Evolutionary conservation across 2,797 vertebrate genomes (phyloP).

Genomic region (Linurgus olivaceus): DNA sequence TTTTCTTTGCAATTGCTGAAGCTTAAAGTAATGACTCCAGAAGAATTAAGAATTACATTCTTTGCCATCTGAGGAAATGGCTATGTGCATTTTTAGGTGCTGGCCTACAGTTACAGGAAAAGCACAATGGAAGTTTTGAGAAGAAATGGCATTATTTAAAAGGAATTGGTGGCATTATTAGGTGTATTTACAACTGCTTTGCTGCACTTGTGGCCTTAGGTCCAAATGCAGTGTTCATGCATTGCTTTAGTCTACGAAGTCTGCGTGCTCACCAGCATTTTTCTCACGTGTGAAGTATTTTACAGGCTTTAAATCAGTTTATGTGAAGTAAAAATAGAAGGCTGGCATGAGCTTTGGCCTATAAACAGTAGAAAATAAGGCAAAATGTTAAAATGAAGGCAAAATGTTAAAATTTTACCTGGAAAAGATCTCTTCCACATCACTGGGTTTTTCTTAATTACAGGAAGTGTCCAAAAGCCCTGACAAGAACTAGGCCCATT

Average conservation of each 20-base stretch:
- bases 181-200: neutral
- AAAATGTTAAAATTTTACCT: neutral
- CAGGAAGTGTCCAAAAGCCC: neutral
- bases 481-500: neutral
- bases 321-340: neutral
- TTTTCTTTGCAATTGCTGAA: neutral
- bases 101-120: neutral
- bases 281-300: neutral
- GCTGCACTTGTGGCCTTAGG: neutral
- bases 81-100: neutral
- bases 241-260: neutral
- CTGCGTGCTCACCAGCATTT: neutral
- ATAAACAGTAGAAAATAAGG: neutral
- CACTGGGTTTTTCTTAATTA: neutral
- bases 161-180: neutral
- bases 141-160: neutral
- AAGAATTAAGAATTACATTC: neutral
- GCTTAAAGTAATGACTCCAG: neutral
- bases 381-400: neutral
- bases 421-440: neutral
- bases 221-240: neutral
- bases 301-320: neutral
- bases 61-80: neutral
- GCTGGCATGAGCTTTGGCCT: neutral
- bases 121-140: neutral